A percentile compares a stretch with the other conserved stretches of the same genome.
phyloP scores from a whole-genome alignment of 2,113 vertebrate species.

The Neodontobutis hainanensis region DNA sequence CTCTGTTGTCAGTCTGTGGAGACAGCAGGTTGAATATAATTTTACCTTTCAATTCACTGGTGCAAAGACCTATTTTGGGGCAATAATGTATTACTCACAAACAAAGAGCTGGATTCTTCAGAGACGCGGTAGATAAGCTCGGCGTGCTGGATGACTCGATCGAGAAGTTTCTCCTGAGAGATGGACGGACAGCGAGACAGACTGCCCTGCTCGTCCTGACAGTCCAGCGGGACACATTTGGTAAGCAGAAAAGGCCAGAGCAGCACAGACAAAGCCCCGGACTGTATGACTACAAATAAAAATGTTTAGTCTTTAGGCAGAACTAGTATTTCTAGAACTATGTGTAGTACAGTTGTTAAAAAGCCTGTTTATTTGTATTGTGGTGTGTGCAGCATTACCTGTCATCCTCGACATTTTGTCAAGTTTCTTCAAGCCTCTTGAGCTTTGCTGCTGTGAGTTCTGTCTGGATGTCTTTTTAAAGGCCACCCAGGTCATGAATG shows the following conservation, averaged over 20 bases:
- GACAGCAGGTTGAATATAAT: background rate
- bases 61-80: background rate
- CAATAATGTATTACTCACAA: conserved; percentile 68
- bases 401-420: conserved; percentile 57
- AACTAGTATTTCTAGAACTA: background rate
- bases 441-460: background rate
- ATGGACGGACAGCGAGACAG: conserved; percentile 67
- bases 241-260: conserved; percentile 54
- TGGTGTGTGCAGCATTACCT: conserved; percentile 47
- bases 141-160: conserved; percentile 79
- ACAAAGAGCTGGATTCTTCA: conserved; percentile 75
- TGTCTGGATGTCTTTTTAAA: conserved; percentile 57
- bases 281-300: conserved; percentile 43
- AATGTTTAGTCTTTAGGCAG: conserved; percentile 8
- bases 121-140: conserved; percentile 79
- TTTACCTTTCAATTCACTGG: background rate
- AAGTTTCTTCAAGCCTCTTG: conserved; percentile 14
- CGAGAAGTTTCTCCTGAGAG: conserved; percentile 79
- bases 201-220: conserved; percentile 61
- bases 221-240: conserved; percentile 66
- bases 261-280: conserved; percentile 39
- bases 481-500: conserved; percentile 46
- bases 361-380: background rate
- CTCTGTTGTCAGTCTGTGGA: conserved; percentile 6
- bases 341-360: background rate